phyloP scores from a whole-genome alignment of 2,797 vertebrate species.

The Catostomus latipinnis region DNA sequence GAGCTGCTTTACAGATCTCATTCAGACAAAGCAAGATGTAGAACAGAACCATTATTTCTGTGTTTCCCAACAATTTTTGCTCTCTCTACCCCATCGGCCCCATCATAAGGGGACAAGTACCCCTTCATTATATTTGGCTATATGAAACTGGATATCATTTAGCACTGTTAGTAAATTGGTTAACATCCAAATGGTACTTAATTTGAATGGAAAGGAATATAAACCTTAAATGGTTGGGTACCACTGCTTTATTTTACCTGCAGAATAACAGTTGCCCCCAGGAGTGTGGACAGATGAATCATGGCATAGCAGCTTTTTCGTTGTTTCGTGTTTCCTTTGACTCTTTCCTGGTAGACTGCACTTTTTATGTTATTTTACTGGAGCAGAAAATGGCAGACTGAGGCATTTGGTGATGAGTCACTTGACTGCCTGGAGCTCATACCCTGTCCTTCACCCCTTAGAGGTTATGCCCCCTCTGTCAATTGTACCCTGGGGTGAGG shows the following conservation, averaged over 20 bases:
- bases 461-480: slow-evolving; percentile 52
- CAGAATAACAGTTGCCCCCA: neutral
- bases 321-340: neutral
- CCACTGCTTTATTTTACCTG: neutral
- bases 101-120: too few relatives aligned
- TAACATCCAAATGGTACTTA: too few relatives aligned
- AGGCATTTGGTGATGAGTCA: slow-evolving; percentile 24
- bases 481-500: slow-evolving; percentile 31
- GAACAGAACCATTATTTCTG: neutral
- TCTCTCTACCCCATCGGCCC: too few relatives aligned
- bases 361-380: slow-evolving; percentile 24
- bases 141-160: too few relatives aligned
- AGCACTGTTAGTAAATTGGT: too few relatives aligned
- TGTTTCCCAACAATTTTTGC: too few relatives aligned
- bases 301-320: neutral
- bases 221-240: too few relatives aligned
- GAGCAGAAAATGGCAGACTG: slow-evolving; percentile 44
- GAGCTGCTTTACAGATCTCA: slow-evolving; percentile 19
- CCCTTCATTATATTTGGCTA: too few relatives aligned
- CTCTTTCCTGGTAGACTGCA: slow-evolving; percentile 5
- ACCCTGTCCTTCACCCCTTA: slow-evolving; percentile 57
- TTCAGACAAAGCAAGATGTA: neutral
- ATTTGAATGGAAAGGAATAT: too few relatives aligned
- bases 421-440: slow-evolving; percentile 28
- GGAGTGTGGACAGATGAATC: neutral